Conservation (phyloP, 2,113 vertebrate genomes). For the Podarcis muralis region DNA sequence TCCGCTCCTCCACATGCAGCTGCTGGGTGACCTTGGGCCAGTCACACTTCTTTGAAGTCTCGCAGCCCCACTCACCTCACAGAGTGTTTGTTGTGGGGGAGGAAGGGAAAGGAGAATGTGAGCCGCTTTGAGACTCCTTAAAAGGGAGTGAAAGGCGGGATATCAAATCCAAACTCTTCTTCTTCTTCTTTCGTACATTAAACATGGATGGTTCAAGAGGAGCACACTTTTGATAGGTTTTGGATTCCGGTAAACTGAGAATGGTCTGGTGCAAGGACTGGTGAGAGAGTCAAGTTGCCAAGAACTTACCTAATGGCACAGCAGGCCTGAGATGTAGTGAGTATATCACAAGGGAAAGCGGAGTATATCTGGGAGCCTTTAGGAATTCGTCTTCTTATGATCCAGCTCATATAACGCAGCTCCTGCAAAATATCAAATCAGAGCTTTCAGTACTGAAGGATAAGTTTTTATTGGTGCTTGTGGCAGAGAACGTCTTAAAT, state of each 20-base stretch:
- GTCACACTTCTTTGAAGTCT: no score
- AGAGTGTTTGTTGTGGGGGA: no score
- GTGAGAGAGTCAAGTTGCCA: not conserved
- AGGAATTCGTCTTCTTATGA: not conserved
- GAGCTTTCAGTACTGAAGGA: not conserved
- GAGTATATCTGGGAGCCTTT: not conserved
- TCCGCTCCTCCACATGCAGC: no score
- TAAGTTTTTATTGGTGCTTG: not conserved
- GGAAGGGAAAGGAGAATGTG: no score
- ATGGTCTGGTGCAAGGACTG: not conserved
- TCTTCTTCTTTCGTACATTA: not conserved
- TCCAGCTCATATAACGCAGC: not conserved
- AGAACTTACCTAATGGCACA: not conserved
- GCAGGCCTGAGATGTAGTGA: not conserved
- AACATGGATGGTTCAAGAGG: not conserved
- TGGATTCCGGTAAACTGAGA: not conserved
- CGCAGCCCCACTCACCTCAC: no score
- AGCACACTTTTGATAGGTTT: not conserved
- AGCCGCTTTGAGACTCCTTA: no score
- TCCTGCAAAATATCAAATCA: not conserved
- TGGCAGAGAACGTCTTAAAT: no score
- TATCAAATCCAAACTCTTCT: no score
- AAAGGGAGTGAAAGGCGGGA: no score
- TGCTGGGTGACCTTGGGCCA: no score
- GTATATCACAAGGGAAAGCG: not conserved